Base-by-base conservation (phyloP, 1,140 invertebrate genomes). In the Cotesia glomerata region DNA sequence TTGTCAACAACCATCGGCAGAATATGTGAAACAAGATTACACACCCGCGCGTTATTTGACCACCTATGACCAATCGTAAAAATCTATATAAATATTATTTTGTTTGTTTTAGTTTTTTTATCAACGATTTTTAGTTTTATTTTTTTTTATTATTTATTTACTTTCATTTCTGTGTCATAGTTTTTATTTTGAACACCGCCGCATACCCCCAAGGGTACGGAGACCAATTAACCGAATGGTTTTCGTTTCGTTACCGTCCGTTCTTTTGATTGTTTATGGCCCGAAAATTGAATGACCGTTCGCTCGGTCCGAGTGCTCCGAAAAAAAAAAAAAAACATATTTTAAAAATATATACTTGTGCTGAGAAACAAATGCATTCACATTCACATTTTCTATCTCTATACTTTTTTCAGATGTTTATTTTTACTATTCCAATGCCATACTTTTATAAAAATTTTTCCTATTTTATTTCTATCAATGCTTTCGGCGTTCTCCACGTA, bases 201-300 rank as follows among this genome's bases (percentile, higher is more conserved):
- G 54, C 36, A 70, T 66, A 58, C 54, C 68, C 71, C 54, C 18
- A 62, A 67, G 74, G 71, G 62, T 71, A 69, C 62, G 39, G 63
- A 54, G 71, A 75, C 74, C 77, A 73, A 75, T 75, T 78, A 67
- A 72, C 68, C 68, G 69, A 71, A 63, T 61, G 71, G 36, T 71
- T 69, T 68, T 71, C 69, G 69, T 68, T 75, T 64, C 74, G 51
- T 73, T 73, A 71, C 71, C 61, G 45, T 49, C 58, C 74, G 67
- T 71, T 75, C 72, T 69, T 75, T 73, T 71, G 69, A 73, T 73
- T 75, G 74, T 73, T 75, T 73, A 73, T 65, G 58, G 54, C 54
- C 9, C 16, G 69, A 69, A 73, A 68, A 73, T 71, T 71, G 58
- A 73, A 71, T 59, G 61, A 69, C 67, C 56, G 64, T 62, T 72